Percentiles rank a stretch among this genome's conserved stretches.
These are phyloP conservation scores for Parauchenoglanis ngamensis DNA, from an alignment of 2,797 vertebrate genomes.

Conservation along the genomic window DNA sequence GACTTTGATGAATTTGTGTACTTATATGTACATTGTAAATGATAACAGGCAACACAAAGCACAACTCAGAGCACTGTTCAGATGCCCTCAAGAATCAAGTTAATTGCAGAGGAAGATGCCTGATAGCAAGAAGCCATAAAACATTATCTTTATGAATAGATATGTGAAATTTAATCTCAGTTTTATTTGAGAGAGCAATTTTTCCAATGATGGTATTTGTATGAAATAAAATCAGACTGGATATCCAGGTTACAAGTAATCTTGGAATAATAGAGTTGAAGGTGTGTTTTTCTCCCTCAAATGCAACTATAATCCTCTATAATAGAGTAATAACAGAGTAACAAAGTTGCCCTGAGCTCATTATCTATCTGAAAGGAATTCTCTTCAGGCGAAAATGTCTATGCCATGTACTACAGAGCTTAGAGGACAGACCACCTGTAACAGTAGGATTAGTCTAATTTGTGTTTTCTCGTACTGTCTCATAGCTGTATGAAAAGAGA, in stretches of 20 bases:
- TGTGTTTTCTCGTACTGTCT: not conserved
- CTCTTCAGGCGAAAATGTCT: not conserved
- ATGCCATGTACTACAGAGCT: not conserved
- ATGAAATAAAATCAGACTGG: not conserved
- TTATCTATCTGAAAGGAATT: slow-evolving; percentile 3
- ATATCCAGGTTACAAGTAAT: not conserved
- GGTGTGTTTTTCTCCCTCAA: not conserved
- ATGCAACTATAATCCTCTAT: not conserved
- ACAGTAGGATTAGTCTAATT: not conserved
- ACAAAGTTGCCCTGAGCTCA: not conserved
- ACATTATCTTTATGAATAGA: not conserved
- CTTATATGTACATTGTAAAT: slow-evolving; percentile 31
- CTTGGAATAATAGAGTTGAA: not conserved
- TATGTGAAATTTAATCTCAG: not conserved
- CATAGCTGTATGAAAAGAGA: not conserved
- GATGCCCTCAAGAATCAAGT: not conserved
- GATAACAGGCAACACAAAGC: not conserved
- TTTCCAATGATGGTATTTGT: not conserved
- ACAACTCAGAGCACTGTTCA: slow-evolving; percentile 3
- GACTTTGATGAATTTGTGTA: slow-evolving; percentile 16
- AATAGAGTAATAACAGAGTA: not conserved
- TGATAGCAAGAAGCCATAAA: not conserved
- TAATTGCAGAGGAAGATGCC: not conserved
- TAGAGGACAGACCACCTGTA: not conserved
- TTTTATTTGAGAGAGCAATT: not conserved